phyloP scores from a whole-genome alignment of 2,113 vertebrate species.

The Camelus dromedarius region DNA sequence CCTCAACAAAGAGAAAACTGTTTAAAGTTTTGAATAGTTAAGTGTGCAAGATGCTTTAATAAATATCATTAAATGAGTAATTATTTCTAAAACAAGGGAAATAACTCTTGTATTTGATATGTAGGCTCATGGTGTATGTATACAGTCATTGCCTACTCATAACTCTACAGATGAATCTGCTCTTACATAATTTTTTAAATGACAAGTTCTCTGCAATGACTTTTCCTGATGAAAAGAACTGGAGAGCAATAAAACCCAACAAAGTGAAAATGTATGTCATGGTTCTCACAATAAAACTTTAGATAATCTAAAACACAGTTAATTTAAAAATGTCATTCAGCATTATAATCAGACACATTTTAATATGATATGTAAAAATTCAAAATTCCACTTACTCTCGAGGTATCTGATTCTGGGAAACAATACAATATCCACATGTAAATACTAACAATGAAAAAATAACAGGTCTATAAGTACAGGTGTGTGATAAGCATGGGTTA shows the following conservation, averaged over 20 bases:
- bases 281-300: not conserved
- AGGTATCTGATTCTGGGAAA: slow-evolving; percentile 10
- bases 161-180: not conserved
- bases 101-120: not conserved
- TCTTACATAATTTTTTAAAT: not conserved
- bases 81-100: not conserved
- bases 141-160: not conserved
- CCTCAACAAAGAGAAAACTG: slow-evolving; percentile 19
- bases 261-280: not conserved
- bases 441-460: slow-evolving; percentile 49
- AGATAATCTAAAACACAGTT: not conserved
- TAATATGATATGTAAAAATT: not conserved
- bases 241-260: not conserved
- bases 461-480: not conserved
- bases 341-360: not conserved
- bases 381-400: slow-evolving; percentile 5
- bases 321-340: not conserved
- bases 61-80: slow-evolving; percentile 6
- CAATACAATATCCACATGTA: not conserved
- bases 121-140: not conserved
- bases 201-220: not conserved
- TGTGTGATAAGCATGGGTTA: not conserved
- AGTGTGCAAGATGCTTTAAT: not conserved
- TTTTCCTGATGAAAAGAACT: slow-evolving; percentile 7
- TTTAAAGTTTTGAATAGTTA: not conserved